A percentile compares a stretch with the other conserved stretches of the same genome.
These are phyloP conservation scores for Axea sp. DNA, from an alignment of 2,888 invertebrate genomes.

Conservation along the genomic window DNA sequence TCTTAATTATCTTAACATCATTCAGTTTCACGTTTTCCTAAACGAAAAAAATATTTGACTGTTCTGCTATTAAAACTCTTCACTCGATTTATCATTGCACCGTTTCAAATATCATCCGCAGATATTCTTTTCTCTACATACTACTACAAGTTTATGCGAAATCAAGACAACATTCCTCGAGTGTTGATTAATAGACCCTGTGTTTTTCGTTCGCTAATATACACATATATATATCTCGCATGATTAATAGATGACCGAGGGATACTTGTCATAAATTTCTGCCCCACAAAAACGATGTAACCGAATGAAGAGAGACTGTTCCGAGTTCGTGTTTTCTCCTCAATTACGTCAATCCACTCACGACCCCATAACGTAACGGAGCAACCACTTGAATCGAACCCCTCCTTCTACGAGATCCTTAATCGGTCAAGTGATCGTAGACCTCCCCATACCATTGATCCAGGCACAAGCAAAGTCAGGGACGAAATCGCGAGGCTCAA, in stretches of 20 bases:
- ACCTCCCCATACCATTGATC: constrained; percentile 67
- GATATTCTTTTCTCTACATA: too few species aligned
- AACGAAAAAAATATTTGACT: too few species aligned
- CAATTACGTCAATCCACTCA: constrained; percentile 79
- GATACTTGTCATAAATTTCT: constrained; percentile 55
- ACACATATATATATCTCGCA: constrained; percentile 5
- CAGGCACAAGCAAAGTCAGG: constrained; percentile 59
- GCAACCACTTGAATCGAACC: constrained; percentile 74
- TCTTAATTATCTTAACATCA: constrained; percentile 46
- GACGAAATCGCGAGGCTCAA: constrained; percentile 65
- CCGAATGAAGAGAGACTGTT: constrained; percentile 67
- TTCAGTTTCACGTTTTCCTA: neutral
- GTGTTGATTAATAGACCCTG: constrained; percentile 30
- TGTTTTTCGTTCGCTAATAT: constrained; percentile 10
- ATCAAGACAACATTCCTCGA: too few species aligned
- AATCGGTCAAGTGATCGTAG: constrained; percentile 80
- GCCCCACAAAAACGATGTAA: constrained; percentile 44
- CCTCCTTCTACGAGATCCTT: constrained; percentile 71
- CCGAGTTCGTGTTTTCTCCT: constrained; percentile 78
- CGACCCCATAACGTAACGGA: constrained; percentile 74
- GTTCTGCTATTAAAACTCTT: too few species aligned
- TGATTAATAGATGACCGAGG: constrained; percentile 40
- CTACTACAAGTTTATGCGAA: too few species aligned
- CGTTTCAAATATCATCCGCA: too few species aligned
- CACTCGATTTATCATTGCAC: too few species aligned